These are phyloP conservation scores for Acheta domesticus DNA, from an alignment of 2,888 invertebrate species.

Conservation along the genomic window DNA sequence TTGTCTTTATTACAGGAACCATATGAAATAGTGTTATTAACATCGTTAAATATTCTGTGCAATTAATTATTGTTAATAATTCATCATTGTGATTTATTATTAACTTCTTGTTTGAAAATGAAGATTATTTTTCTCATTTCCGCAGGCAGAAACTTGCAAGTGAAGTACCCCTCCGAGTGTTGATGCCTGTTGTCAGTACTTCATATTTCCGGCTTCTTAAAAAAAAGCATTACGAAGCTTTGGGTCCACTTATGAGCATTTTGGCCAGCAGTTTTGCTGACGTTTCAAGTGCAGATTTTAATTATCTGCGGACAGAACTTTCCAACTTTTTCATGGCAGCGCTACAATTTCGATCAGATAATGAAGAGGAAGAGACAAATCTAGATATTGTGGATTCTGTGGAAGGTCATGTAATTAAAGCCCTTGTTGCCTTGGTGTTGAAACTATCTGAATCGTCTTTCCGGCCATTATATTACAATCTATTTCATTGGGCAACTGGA, in stretches of 20 bases:
- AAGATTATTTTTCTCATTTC: not conserved
- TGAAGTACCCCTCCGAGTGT: slow-evolving; percentile 67
- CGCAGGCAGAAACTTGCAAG: slow-evolving; percentile 64
- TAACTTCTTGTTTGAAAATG: no score
- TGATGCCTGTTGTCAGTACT: slow-evolving; percentile 69
- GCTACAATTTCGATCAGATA: slow-evolving; percentile 63
- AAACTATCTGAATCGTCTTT: slow-evolving; percentile 88
- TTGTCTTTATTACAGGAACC: no score
- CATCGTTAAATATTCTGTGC: no score
- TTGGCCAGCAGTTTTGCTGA: slow-evolving; percentile 68
- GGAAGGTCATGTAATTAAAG: slow-evolving; percentile 71
- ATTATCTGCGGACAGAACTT: slow-evolving; percentile 62
- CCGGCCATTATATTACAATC: slow-evolving; percentile 79
- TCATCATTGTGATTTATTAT: no score
- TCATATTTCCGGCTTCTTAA: slow-evolving; percentile 60
- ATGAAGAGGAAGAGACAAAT: slow-evolving; percentile 45
- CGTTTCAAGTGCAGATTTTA: slow-evolving; percentile 62
- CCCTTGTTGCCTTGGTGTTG: slow-evolving; percentile 74
- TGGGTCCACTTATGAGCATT: slow-evolving; percentile 71
- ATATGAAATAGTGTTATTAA: no score
- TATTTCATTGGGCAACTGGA: slow-evolving; percentile 80
- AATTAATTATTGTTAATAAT: no score
- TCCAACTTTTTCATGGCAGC: slow-evolving; percentile 68
- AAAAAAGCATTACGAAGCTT: slow-evolving; percentile 58
- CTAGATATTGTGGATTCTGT: slow-evolving; percentile 55